Evolutionary conservation across 2,797 vertebrate species (phyloP).

Genomic region (Pseudochaenichthys georgianus): DNA sequence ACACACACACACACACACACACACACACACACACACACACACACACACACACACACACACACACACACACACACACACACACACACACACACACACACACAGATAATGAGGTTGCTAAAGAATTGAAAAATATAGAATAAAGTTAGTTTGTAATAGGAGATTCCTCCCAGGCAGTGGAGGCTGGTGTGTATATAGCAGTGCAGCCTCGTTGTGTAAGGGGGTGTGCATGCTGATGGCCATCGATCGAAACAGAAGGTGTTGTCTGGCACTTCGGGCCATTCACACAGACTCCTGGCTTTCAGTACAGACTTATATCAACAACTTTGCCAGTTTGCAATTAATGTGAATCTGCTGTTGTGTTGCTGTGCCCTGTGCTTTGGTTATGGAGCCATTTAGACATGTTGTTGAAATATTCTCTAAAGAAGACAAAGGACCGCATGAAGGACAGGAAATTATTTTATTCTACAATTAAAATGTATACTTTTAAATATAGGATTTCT

Average conservation of each 20-base stretch:
- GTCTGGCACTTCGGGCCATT: conserved; percentile 86
- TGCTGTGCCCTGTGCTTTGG: conserved; percentile 55
- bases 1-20: conserved; percentile 8
- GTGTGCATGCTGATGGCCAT: conserved; percentile 78
- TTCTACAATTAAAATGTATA: not conserved
- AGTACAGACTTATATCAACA: conserved; percentile 83
- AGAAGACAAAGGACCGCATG: conserved; percentile 31
- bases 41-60: not conserved
- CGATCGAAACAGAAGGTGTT: conserved; percentile 86
- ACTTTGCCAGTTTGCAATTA: conserved; percentile 85
- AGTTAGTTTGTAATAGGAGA: conserved; percentile 68
- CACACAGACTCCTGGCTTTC: conserved; percentile 82
- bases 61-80: conserved; percentile 18
- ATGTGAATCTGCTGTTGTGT: conserved; percentile 78
- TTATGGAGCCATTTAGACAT: conserved; percentile 56
- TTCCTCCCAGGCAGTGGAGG: conserved; percentile 67
- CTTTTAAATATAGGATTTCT: not conserved
- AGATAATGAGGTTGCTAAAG: conserved; percentile 76
- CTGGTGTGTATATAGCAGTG: conserved; percentile 69
- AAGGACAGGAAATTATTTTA: conserved; percentile 9
- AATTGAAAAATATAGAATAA: conserved; percentile 54
- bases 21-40: not conserved
- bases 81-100: not conserved
- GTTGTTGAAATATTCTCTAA: conserved; percentile 35
- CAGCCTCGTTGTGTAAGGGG: conserved; percentile 64